Percentiles rank a stretch among this genome's conserved stretches.
phyloP scores from a whole-genome alignment of 2,888 invertebrate species.

The Formica aserva region DNA sequence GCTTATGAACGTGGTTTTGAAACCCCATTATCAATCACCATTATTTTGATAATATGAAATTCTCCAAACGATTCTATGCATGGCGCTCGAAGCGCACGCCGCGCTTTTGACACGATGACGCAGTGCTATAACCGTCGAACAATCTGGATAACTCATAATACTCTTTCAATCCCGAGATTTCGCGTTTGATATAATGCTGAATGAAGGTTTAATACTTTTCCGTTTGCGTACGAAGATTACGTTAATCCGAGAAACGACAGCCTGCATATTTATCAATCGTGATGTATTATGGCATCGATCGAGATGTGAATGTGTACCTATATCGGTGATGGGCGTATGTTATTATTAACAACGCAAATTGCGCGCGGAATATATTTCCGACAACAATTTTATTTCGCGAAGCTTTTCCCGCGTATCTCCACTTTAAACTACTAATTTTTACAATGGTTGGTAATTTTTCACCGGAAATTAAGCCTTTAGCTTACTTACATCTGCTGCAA shows the following conservation, averaged over 20 bases:
- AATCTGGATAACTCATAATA: conserved; percentile 14
- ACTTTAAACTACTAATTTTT: neutral
- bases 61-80: conserved; percentile 2
- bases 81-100: neutral
- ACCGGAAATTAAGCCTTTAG: conserved; percentile 49
- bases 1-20: conserved; percentile 40
- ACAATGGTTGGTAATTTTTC: conserved; percentile 45
- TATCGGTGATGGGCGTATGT: neutral
- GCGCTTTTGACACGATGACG: neutral
- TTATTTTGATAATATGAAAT: conserved; percentile 34
- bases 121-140: neutral
- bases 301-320: neutral
- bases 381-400: conserved; percentile 25
- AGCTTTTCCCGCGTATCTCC: conserved; percentile 25
- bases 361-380: conserved; percentile 8
- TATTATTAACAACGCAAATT: conserved; percentile 35
- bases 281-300: conserved; percentile 30
- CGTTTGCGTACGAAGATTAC: conserved; percentile 28
- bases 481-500: conserved; percentile 42
- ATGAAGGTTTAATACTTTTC: conserved; percentile 41
- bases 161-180: conserved; percentile 10
- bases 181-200: conserved; percentile 26
- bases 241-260: conserved; percentile 51
- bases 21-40: conserved; percentile 41
- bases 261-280: conserved; percentile 43